phyloP scores from a whole-genome alignment of 2,797 vertebrate genomes.

The Coregonus suidteri region DNA sequence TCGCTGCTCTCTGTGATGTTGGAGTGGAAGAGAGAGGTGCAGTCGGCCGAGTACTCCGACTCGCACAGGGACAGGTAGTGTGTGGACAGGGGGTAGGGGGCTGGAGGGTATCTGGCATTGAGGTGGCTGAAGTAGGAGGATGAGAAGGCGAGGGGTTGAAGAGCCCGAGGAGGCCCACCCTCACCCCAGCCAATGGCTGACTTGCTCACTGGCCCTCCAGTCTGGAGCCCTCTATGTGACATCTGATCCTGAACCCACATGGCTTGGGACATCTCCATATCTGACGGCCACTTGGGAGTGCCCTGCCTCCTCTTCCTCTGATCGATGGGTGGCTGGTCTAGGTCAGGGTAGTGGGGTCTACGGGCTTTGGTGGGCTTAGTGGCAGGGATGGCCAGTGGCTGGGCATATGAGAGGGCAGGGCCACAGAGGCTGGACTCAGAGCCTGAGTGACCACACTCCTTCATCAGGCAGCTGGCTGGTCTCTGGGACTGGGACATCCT shows the following conservation, averaged over 20 bases:
- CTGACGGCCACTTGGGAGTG: conserved; percentile 77
- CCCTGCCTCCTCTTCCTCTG: conserved; percentile 74
- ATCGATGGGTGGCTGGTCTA: conserved; percentile 52
- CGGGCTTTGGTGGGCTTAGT: conserved; percentile 62
- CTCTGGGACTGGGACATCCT: conserved; percentile 44
- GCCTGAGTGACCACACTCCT: conserved; percentile 74
- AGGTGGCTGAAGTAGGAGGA: conserved; percentile 69
- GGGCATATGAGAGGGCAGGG: conserved; percentile 57
- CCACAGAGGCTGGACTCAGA: conserved; percentile 83
- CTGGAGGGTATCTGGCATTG: conserved; percentile 72
- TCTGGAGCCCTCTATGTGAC: conserved; percentile 50
- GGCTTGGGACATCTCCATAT: conserved; percentile 70
- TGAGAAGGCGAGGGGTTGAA: conserved; percentile 40
- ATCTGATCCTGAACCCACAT: conserved; percentile 56
- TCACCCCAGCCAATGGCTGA: conserved; percentile 40
- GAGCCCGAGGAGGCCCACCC: too few relatives aligned
- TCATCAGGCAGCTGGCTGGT: conserved; percentile 54
- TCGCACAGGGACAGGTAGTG: conserved; percentile 75
- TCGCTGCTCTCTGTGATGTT: conserved; percentile 86
- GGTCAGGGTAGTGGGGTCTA: conserved; percentile 56
- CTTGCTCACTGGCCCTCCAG: conserved; percentile 55
- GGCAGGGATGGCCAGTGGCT: conserved; percentile 55
- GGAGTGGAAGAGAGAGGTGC: conserved; percentile 83
- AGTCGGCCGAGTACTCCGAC: conserved; percentile 85
- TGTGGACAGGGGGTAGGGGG: conserved; percentile 55